Evolutionary conservation across 2,797 vertebrate genomes (phyloP), one percentile per base, ranked within the genome.

Genomic region (Alauda arvensis): DNA sequence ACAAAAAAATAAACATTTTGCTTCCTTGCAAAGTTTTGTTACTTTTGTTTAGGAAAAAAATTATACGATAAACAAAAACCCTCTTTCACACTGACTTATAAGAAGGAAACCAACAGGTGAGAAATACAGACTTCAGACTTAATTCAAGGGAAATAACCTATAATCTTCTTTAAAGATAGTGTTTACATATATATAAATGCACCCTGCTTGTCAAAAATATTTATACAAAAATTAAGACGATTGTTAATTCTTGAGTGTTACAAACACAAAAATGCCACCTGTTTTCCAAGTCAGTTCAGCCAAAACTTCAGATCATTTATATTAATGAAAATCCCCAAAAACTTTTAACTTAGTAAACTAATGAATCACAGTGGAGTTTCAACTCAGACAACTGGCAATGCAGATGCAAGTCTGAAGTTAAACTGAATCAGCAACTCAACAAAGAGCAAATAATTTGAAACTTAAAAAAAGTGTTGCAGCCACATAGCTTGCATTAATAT

Each of bases 311-410:
- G 55, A 86, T 77, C 45, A 85, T 42, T 77, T 91, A 83, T 87
- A 93, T 68, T 83, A 96, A 78, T 93, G 91, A 96, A 93, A 91
- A 94, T 96, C 94, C 94, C 94, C 82, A 21, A 94, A 96, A 94
- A 88, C 65, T 87, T 93, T 80, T 81, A 91, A 96, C 94, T 94
- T 95, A 93, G 95, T 97, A 96, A 96, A 97, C 92, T 83, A 94
- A 94, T 92, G 85, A 96, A 95, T 97, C 97, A 96, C 97, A 97
- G 96, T 97, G 96, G 95, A 95, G 93, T 95, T 93, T 96, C 92
- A 88, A 81, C 68, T 91, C 90, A 88, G 93, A 95, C 89, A 95
- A 86, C 92, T 92, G 91, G 93, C 94, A 96, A 90, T 82, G 74
- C 60, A 95, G 71, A 95, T 89, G 81, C 89, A 94, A 92, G 88